phyloP scores from a whole-genome alignment of 2,888 invertebrate species.

The Sceliomorpha sp. region DNA sequence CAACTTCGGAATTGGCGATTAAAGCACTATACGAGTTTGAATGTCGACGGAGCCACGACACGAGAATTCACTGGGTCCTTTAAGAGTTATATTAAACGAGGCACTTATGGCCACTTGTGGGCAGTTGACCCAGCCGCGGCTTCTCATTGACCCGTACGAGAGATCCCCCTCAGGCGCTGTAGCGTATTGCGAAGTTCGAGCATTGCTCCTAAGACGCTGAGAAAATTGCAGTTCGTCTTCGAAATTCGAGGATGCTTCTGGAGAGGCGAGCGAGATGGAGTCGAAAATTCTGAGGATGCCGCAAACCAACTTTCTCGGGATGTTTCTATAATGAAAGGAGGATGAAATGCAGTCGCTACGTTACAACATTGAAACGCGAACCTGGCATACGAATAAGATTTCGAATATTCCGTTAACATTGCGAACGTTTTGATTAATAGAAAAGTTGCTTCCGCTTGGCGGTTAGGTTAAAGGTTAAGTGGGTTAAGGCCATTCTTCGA shows the following conservation, averaged over 20 bases:
- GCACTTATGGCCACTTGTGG: slow-evolving; percentile 68
- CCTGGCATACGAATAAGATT: background rate
- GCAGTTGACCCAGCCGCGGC: slow-evolving; percentile 64
- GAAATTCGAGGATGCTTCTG: slow-evolving; percentile 57
- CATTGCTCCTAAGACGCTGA: slow-evolving; percentile 49
- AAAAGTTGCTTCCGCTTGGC: too few relatives aligned
- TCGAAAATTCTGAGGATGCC: slow-evolving; percentile 37
- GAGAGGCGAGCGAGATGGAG: slow-evolving; percentile 1
- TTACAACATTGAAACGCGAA: background rate
- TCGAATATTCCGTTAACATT: background rate
- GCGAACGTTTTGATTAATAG: too few relatives aligned
- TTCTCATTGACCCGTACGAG: slow-evolving; percentile 64
- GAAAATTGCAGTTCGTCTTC: slow-evolving; percentile 58
- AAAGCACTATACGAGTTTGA: background rate
- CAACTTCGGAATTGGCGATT: too few relatives aligned
- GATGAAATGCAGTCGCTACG: slow-evolving; percentile 13
- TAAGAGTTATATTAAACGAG: slow-evolving; percentile 59
- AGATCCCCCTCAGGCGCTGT: slow-evolving; percentile 51
- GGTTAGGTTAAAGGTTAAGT: too few relatives aligned
- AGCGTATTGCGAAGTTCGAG: slow-evolving; percentile 44
- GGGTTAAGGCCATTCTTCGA: too few relatives aligned
- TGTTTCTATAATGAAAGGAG: slow-evolving; percentile 20
- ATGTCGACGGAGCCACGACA: slow-evolving; percentile 28
- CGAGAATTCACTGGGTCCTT: slow-evolving; percentile 58
- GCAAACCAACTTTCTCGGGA: slow-evolving; percentile 16